Evolutionary conservation across 1,140 invertebrate genomes (phyloP).

Genomic region (Drosophila nikananu): DNA sequence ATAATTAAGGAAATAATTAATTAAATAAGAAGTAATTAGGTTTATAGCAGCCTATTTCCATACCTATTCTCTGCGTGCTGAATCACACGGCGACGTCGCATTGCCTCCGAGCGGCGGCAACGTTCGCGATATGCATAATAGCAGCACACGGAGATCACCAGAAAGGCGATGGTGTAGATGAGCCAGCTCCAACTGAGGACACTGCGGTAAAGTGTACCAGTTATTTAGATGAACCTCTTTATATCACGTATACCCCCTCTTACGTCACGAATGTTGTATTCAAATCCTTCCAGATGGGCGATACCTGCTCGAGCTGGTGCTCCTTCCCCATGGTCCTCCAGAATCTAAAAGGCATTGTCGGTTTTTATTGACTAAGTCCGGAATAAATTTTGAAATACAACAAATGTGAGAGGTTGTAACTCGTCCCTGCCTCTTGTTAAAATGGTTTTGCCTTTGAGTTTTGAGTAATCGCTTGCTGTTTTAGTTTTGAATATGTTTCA

Average conservation of each 20-base stretch:
- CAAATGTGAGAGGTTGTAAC: constrained; percentile 33
- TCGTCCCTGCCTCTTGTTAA: not conserved
- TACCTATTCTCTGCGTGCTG: constrained; percentile 73
- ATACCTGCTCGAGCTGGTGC: constrained; percentile 49
- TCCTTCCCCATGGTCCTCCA: constrained; percentile 55
- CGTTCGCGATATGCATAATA: constrained; percentile 76
- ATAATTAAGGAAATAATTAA: not conserved
- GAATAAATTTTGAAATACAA: constrained; percentile 54
- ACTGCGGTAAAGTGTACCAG: constrained; percentile 9
- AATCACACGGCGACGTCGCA: constrained; percentile 61
- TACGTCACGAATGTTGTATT: constrained; percentile 71
- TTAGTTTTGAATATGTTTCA: not conserved
- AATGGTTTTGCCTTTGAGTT: constrained; percentile 5
- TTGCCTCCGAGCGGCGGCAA: constrained; percentile 54
- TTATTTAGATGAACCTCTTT: too few relatives aligned
- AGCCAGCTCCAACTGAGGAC: constrained; percentile 76
- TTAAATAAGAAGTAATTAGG: not conserved
- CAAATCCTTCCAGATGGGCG: constrained; percentile 68
- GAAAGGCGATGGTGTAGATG: constrained; percentile 58
- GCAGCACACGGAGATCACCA: constrained; percentile 58
- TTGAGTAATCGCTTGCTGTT: constrained; percentile 3
- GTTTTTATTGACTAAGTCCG: constrained; percentile 22
- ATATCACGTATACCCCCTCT: not conserved
- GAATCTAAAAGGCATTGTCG: constrained; percentile 58
- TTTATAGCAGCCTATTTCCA: not conserved